Conservation (phyloP, 2,113 vertebrate genomes). For the Oryzias celebensis region DNA sequence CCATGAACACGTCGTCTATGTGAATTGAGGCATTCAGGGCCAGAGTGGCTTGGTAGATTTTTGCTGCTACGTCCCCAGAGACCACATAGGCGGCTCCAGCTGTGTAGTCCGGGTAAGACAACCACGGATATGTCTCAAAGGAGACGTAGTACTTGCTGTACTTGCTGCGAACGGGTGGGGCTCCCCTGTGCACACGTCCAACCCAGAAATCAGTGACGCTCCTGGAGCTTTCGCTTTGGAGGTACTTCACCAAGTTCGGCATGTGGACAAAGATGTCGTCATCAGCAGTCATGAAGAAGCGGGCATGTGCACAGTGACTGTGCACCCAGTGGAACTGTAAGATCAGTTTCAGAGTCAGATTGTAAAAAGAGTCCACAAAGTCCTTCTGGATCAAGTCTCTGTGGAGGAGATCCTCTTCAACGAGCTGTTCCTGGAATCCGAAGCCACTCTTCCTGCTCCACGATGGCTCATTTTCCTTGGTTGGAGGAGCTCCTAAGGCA, state of each 20-base stretch:
- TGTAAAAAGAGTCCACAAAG: conserved; percentile 94
- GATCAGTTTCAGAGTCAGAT: conserved; percentile 92
- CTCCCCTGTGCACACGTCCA: conserved; percentile 86
- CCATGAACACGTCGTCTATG: conserved; percentile 98
- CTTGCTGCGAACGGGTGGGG: conserved; percentile 85
- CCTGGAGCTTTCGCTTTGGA: conserved; percentile 75
- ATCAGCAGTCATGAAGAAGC: conserved; percentile 93
- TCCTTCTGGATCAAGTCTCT: conserved; percentile 90
- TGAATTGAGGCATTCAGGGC: conserved; percentile 90
- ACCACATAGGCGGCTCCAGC: conserved; percentile 90
- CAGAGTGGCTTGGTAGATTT: conserved; percentile 86
- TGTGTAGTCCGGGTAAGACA: conserved; percentile 91
- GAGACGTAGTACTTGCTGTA: conserved; percentile 93
- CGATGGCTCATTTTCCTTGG: conserved; percentile 16
- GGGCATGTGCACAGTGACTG: conserved; percentile 84
- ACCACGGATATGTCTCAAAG: conserved; percentile 91
- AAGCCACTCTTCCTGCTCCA: conserved; percentile 12
- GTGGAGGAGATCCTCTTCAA: conserved; percentile 78
- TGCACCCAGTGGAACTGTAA: conserved; percentile 94
- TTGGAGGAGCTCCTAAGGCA: conserved; percentile 77
- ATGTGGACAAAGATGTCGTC: conserved; percentile 96
- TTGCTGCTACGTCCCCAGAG: conserved; percentile 85
- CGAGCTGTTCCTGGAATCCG: conserved; percentile 70
- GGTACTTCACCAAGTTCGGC: conserved; percentile 90
- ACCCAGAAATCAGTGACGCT: conserved; percentile 87